These are phyloP conservation scores for Folsomia manolachei DNA, from an alignment of 2,888 invertebrate genomes.

Conservation along the genomic window DNA sequence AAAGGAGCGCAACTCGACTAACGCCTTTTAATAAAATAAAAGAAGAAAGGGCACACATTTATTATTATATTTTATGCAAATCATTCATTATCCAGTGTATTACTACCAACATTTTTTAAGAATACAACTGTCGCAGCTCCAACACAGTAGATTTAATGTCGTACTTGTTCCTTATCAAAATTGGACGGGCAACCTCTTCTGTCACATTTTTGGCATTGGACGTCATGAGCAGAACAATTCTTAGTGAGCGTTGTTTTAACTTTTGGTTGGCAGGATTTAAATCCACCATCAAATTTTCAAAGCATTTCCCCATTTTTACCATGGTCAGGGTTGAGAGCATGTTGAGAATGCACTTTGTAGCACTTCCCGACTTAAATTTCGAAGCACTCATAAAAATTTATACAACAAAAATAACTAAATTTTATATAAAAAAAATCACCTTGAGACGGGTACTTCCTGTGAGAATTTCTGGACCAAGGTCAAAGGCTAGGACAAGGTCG, in stretches of 20 bases:
- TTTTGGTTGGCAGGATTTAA: conserved; percentile 46
- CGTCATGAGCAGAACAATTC: conserved; percentile 45
- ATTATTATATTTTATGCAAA: neutral
- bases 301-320: conserved; percentile 47
- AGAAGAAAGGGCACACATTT: neutral
- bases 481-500: conserved; percentile 34
- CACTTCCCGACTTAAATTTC: conserved; percentile 48
- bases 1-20: too few species aligned
- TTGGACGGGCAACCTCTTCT: conserved; percentile 26
- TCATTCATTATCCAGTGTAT: neutral
- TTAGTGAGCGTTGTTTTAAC: conserved; percentile 42
- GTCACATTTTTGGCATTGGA: conserved; percentile 21
- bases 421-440: too few species aligned
- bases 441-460: conserved; percentile 48
- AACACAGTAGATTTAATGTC: conserved; percentile 44
- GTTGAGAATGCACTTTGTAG: conserved; percentile 47
- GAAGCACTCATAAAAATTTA: too few species aligned
- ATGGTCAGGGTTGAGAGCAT: conserved; percentile 48
- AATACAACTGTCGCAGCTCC: conserved; percentile 9
- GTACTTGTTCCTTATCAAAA: conserved; percentile 38
- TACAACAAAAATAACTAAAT: too few species aligned
- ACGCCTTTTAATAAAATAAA: neutral
- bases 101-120: neutral
- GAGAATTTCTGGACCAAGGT: conserved; percentile 45
- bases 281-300: conserved; percentile 49